Evolutionary conservation across 2,797 vertebrate genomes (phyloP), one percentile per base, ranked within the genome.

Genomic region (Passerculus sandwichensis): DNA sequence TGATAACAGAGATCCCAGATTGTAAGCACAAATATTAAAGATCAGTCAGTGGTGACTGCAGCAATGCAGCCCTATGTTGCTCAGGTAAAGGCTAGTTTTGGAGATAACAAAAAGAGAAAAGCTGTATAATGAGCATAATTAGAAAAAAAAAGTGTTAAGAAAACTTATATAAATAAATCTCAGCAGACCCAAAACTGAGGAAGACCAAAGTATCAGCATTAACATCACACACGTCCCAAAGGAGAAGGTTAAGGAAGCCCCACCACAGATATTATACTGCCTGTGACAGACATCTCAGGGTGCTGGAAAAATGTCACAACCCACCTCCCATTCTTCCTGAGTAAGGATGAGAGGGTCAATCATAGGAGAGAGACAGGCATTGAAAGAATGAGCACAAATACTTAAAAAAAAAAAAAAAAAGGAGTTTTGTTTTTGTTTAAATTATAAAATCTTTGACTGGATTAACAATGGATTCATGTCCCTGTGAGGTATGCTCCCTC

Each of bases 341-440:
- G 44, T 16, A 44, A 73, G 29, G 40, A 5, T 45, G 50, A 67
- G 60, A 80, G 15, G 10, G 15, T 47, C 71, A 89, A 0, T 15
- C 4, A 1, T 0, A 78, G 42, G 12, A 87, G 6, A 13, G 16
- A 45, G 67, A 8, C 3, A 66, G 19, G 2, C 25, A 36, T 20
- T n/a, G 48, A 45, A 53, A 86, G 32, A 76, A 70, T 51, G 5
- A 80, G 5, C 6, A 38, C 1, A 74, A 20, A 45, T 54, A 62
- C 14, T 40, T 14, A 40, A 40, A 7, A 7, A 38, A 56, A 6
- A 7, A 38, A 56, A 6, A 13, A 36, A 36, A 22, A 0, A 18
- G 17, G 3, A 14, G 1, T 1, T 45, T 71, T 53, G 2, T 25
- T 79, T 42, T 60, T 7, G 26, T 84, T 72, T 69, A 76, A 21